Conservation (phyloP, 2,888 invertebrate genomes). For the Drosophila hamatofila region DNA sequence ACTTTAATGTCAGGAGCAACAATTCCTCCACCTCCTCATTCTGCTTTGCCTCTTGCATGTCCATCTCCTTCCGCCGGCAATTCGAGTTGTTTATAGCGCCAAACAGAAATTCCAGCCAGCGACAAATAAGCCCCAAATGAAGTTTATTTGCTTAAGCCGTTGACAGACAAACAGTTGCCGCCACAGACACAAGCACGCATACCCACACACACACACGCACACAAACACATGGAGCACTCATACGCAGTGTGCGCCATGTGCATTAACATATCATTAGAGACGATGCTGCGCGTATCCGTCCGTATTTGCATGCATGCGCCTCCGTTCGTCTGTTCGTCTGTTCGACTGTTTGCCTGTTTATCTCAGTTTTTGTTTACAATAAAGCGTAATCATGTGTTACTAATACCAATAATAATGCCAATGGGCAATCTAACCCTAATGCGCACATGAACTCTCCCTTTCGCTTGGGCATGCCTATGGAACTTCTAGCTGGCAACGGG, state of each 20-base stretch:
- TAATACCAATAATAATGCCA: conserved; percentile 77
- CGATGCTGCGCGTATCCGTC: conserved; percentile 27
- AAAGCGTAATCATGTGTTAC: conserved; percentile 80
- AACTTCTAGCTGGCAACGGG: neutral
- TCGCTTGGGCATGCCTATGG: conserved; percentile 4
- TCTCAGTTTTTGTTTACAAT: conserved; percentile 76
- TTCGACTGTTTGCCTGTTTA: conserved; percentile 63
- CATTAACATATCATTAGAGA: conserved; percentile 75
- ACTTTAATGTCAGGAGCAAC: conserved; percentile 46
- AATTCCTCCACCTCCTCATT: neutral
- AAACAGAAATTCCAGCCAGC: conserved; percentile 46
- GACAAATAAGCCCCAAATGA: conserved; percentile 56
- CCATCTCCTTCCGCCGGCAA: neutral
- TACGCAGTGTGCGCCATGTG: conserved; percentile 75
- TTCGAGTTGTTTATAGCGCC: conserved; percentile 48
- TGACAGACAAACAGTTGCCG: conserved; percentile 74
- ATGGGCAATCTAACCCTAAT: conserved; percentile 74
- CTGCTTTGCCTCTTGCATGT: neutral
- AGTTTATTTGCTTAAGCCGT: conserved; percentile 76
- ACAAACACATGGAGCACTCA: conserved; percentile 54
- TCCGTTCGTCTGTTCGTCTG: conserved; percentile 23
- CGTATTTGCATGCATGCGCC: conserved; percentile 37
- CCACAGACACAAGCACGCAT: conserved; percentile 11
- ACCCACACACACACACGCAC: conserved; percentile 3
- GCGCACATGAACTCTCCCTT: conserved; percentile 47